Evolutionary conservation across 2,888 invertebrate species (phyloP).

Genomic region (Anticlea derivata): DNA sequence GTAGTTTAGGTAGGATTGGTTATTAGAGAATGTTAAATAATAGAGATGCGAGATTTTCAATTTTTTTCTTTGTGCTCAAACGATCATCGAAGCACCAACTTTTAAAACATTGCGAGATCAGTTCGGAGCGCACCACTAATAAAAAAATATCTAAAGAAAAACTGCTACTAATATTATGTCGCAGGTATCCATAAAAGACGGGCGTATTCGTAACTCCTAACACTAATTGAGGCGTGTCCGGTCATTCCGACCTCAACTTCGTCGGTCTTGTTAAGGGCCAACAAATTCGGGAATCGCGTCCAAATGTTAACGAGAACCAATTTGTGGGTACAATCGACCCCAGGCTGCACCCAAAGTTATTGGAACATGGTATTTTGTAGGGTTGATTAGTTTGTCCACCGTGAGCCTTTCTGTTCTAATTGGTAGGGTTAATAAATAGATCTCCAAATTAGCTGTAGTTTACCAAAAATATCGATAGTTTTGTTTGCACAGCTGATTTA

Average conservation of each 20-base stretch:
- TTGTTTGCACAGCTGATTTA: too few relatives aligned
- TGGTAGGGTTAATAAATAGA: constrained; percentile 35
- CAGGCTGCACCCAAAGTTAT: constrained; percentile 33
- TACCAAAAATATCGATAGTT: constrained; percentile 15
- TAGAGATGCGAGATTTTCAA: neutral
- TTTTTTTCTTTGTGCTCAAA: neutral
- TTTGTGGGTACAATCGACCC: constrained; percentile 56
- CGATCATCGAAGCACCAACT: too few relatives aligned
- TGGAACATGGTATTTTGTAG: constrained; percentile 62
- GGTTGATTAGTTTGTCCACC: constrained; percentile 65
- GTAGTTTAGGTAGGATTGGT: too few relatives aligned
- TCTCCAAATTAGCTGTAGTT: constrained; percentile 16
- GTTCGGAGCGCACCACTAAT: too few relatives aligned
- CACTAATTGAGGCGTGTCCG: constrained; percentile 78
- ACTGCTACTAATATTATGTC: constrained; percentile 17
- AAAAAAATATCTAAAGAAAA: too few relatives aligned
- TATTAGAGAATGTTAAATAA: neutral
- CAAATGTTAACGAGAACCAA: constrained; percentile 79
- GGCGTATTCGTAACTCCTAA: constrained; percentile 47
- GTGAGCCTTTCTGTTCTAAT: constrained; percentile 32
- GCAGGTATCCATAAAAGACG: constrained; percentile 42
- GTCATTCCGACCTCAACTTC: constrained; percentile 71
- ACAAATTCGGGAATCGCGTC: constrained; percentile 77
- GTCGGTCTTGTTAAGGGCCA: constrained; percentile 69
- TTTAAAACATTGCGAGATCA: too few relatives aligned